Percentiles rank a stretch among this genome's conserved stretches.
Evolutionary conservation across 2,113 vertebrate genomes (phyloP).

Genomic region (Donacobius atricapilla): DNA sequence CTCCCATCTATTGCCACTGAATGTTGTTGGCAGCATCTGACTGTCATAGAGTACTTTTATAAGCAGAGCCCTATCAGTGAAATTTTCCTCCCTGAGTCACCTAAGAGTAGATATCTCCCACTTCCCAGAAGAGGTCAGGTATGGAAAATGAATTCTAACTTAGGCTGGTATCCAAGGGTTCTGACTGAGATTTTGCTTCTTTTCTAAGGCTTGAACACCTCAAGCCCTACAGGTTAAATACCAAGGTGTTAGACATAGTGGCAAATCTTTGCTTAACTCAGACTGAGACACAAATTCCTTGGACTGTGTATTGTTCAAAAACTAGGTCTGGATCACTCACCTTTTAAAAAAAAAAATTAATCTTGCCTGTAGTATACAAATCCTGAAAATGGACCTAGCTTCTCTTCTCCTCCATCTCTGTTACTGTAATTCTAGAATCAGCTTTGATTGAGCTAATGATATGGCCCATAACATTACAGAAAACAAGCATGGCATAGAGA

Average conservation of each 20-base stretch:
- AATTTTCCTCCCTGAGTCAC: fast-evolving
- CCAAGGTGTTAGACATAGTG: neutral
- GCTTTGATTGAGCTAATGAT: neutral
- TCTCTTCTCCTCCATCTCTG: neutral
- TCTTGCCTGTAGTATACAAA: neutral
- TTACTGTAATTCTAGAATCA: neutral
- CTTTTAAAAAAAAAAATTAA: neutral
- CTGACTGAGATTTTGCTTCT: neutral
- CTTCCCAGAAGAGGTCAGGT: neutral
- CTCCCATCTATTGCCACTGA: neutral
- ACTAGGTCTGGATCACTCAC: neutral
- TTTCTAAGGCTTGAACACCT: neutral
- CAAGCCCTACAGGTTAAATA: neutral
- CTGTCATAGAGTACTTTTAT: neutral
- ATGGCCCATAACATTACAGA: neutral
- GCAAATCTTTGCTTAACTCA: neutral
- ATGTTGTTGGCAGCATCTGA: neutral
- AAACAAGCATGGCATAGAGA: neutral
- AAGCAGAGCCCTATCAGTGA: neutral
- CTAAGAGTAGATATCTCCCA: neutral
- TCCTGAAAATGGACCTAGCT: neutral
- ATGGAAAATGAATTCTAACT: neutral
- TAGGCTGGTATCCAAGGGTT: neutral
- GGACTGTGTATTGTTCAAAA: neutral
- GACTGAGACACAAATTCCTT: neutral